A percentile compares a stretch with the other conserved stretches of the same genome.
phyloP scores from a whole-genome alignment of 2,888 invertebrate genomes.

The Pyrochroa serraticornis region DNA sequence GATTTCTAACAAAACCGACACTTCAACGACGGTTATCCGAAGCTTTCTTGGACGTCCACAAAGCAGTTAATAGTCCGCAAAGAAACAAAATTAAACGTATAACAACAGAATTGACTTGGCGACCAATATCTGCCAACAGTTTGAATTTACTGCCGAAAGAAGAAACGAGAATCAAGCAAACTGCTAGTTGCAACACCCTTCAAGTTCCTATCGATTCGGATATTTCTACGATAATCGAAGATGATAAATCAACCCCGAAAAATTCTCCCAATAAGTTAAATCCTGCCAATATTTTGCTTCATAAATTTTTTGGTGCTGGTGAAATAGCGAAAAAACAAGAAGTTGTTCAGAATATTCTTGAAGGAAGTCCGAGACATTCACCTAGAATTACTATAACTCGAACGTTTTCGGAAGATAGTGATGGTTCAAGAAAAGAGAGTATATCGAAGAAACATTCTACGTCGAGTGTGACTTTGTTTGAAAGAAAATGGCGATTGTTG shows the following conservation, averaged over 20 bases:
- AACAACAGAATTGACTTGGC: conserved; percentile 62
- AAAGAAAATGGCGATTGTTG: conserved; percentile 55
- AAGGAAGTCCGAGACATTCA: conserved; percentile 55
- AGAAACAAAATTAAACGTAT: conserved; percentile 58
- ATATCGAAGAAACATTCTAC: conserved; percentile 54
- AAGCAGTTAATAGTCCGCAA: conserved; percentile 46
- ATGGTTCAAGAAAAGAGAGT: conserved; percentile 54
- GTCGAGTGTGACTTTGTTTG: conserved; percentile 56
- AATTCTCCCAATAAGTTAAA: conserved; percentile 54
- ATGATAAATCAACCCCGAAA: conserved; percentile 41
- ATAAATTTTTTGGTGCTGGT: conserved; percentile 65
- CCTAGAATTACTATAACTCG: conserved; percentile 75
- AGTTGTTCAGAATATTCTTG: conserved; percentile 47
- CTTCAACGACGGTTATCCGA: conserved; percentile 65
- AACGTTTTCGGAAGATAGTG: conserved; percentile 76
- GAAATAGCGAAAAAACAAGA: conserved; percentile 39
- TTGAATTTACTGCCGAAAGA: conserved; percentile 47
- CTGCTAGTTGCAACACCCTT: conserved; percentile 73
- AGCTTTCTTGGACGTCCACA: conserved; percentile 60
- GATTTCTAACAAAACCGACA: conserved; percentile 61
- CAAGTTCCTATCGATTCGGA: conserved; percentile 63
- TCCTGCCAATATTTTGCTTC: conserved; percentile 66
- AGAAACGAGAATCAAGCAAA: conserved; percentile 63
- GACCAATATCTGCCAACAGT: conserved; percentile 56
- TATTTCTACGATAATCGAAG: conserved; percentile 52